Evolutionary conservation across 2,888 invertebrate species (phyloP), one percentile per base, ranked within the genome.

Genomic region (Blastobasis adustella): DNA sequence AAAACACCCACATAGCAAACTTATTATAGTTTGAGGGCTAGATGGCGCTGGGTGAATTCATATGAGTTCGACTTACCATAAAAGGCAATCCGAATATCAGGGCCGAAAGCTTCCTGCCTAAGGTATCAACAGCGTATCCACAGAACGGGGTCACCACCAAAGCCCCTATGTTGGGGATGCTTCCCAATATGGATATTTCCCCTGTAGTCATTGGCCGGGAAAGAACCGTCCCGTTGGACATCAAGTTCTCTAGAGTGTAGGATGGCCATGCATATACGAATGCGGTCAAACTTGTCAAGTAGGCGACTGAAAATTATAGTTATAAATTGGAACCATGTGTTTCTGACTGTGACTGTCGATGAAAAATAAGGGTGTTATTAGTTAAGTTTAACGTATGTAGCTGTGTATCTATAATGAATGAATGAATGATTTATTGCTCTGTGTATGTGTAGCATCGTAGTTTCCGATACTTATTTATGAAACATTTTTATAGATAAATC

Each of bases 181-280:
- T 75, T 5, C 83, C 82, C 45, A 84, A 48, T 1, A 81, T 52
- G 0, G 81, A 77, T 0, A 74, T 57, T 39, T 84, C 67, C 5
- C 71, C 53, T 0, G 72, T 54, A 0, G 69, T 65, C 78, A 83
- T 79, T 0, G 79, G 75, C 10, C 61, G 53, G 0, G 68, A 63
- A 2, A 84, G 59, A 0, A 73, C 61, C 0, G 83, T 83, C 2
- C 60, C 63, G 49, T 82, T 82, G 0, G 82, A 78, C 37, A 53
- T 59, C 54, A 82, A 82, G 51, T 71, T 73, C 4, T 60, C 72
- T 45, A 77, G 61, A 4, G 80, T 82, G 57, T 76, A 81, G 0
- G 83, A 83, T 0, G 83, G 83, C 84, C 84, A 84, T 0, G 79
- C 76, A 54, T 71, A 78, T 3, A 81, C 57, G 40, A 76, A 65